Base-by-base conservation (phyloP, 2,888 invertebrate species). In the Myopa testacea region DNA sequence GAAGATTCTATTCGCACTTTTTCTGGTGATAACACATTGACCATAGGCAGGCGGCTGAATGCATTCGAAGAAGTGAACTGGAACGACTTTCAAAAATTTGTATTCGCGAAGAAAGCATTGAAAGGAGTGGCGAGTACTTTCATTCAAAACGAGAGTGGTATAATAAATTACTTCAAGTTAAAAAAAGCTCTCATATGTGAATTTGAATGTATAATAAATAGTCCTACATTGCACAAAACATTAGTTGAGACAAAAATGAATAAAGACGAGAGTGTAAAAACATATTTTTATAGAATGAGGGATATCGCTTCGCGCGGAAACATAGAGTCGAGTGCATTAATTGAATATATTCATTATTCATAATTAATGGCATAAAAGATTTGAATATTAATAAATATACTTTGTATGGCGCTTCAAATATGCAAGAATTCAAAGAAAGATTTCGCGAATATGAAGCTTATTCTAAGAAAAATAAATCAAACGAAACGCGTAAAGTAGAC, bases 351-450 rank as follows among this genome's bases (percentile, higher is more conserved):
- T n/a, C n/a, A n/a, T n/a, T n/a, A n/a, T n/a, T n/a, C n/a, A n/a
- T 88, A 0, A 87, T 89, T 14, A 87, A 88, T 80, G 88, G 87
- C 3, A 86, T 89, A 12, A 76, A 78, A 0, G 86, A 86, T 60
- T 34, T 78, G 1, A 72, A 78, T n/a, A 14, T 65, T 5, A 80
- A 80, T 52, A 82, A 82, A 75, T 63, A 75, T 4, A 71, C 80
- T 45, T 74, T 80, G 10, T 81, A 81, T 63, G 80, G 80, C 10
- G 76, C 81, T 16, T 63, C 55, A 65, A 45, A 74, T 38, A 70
- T 79, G n/a, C 38, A 69, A 34, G 71, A 71, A 58, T 71, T 71
- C 58, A 71, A 71, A 71, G 71, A 71, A 71, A 71, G 58, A 26
- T 52, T 71, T 0, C 1, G 19, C 3, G 8, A 3, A 7, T 71